Percentiles rank a stretch among this genome's conserved stretches.
phyloP scores from a whole-genome alignment of 1,140 invertebrate genomes.

The Lithobius niger region DNA sequence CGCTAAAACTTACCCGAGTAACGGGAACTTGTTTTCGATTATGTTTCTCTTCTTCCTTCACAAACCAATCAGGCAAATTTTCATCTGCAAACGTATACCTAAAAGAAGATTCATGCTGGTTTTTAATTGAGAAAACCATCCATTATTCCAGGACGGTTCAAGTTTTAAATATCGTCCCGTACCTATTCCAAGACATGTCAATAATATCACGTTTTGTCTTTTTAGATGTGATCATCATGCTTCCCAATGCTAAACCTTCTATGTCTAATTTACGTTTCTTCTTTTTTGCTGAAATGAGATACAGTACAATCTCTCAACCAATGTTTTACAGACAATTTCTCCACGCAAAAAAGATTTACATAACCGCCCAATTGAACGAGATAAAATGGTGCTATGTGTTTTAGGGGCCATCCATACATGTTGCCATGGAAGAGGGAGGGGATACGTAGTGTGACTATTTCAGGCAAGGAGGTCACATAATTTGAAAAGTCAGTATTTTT shows the following conservation, averaged over 20 bases:
- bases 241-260: constrained; percentile 73
- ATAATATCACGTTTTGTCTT: constrained; percentile 72
- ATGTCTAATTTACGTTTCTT: constrained; percentile 64
- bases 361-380: no score
- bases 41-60: constrained; percentile 82
- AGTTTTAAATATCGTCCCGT: no score
- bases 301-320: no score
- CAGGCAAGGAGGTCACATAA: no score
- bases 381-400: no score
- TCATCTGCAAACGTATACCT: constrained; percentile 51
- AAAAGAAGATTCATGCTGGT: constrained; percentile 15
- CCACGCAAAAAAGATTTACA: no score
- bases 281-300: constrained; percentile 30
- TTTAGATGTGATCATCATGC: constrained; percentile 66
- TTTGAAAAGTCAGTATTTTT: no score
- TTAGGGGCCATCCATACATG: no score
- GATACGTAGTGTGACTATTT: no score
- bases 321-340: background rate
- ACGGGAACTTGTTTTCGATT: constrained; percentile 64
- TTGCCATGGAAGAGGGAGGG: no score
- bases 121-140: no score
- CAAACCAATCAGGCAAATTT: constrained; percentile 91
- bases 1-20: constrained; percentile 43
- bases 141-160: no score
- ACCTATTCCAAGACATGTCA: constrained; percentile 83